Conservation (phyloP, 1,140 invertebrate species). For the Aphidius gifuensis region DNA sequence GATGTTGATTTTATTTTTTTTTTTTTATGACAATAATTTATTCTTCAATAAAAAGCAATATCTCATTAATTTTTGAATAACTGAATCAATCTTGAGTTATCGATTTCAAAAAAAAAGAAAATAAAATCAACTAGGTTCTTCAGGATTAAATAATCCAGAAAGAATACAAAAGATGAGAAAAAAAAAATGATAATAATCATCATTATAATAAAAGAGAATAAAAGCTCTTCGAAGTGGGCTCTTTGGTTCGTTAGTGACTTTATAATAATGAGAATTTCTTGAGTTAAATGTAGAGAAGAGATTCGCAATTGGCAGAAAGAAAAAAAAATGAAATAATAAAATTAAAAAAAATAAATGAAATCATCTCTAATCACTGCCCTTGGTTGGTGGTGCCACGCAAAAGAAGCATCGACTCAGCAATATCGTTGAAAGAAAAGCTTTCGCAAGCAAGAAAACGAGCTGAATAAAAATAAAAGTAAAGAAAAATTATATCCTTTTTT, state of each 20-base stretch:
- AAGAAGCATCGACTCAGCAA: slow-evolving; percentile 27
- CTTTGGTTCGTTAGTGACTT: slow-evolving; percentile 47
- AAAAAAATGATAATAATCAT: not conserved
- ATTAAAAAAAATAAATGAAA: slow-evolving; percentile 34
- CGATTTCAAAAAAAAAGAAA: no score
- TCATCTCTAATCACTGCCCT: slow-evolving; percentile 41
- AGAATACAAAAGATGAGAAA: slow-evolving; percentile 2
- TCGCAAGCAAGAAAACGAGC: not conserved
- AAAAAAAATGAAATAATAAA: slow-evolving; percentile 17
- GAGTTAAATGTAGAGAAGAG: slow-evolving; percentile 11
- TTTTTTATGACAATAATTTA: not conserved
- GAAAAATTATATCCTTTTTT: not conserved
- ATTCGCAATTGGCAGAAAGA: slow-evolving; percentile 11
- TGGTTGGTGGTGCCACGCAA: slow-evolving; percentile 20
- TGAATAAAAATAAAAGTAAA: slow-evolving; percentile 9
- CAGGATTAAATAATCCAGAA: no score
- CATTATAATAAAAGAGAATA: not conserved
- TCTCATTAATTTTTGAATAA: no score
- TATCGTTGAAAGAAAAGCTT: slow-evolving; percentile 22
- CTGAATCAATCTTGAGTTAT: no score
- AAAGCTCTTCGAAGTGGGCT: slow-evolving; percentile 31
- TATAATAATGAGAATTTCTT: slow-evolving; percentile 39
- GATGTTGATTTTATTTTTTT: no score
- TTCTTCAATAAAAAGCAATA: no score
- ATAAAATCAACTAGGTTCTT: no score